A percentile compares a stretch with the other conserved stretches of the same genome.
Conservation (phyloP, 2,888 invertebrate genomes). For the Latrodectus elegans region DNA sequence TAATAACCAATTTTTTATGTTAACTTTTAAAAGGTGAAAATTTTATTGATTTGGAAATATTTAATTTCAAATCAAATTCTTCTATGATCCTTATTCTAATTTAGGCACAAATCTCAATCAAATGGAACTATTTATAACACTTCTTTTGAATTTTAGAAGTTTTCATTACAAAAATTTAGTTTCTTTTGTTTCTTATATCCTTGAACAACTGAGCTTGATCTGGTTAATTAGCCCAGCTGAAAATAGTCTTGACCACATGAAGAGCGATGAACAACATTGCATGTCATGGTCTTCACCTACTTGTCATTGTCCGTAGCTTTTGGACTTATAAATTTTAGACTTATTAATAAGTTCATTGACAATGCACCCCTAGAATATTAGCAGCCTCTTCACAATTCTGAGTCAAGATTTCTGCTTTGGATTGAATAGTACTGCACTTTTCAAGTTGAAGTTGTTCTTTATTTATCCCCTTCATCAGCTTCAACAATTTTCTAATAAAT, state of each 20-base stretch:
- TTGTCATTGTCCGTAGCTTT: not conserved
- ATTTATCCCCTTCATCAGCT: not conserved
- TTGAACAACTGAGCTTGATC: too few species aligned
- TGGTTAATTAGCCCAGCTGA: not conserved
- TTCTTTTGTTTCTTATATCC: too few species aligned
- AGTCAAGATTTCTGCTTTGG: not conserved
- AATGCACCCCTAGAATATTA: constrained; percentile 4
- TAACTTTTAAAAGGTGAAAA: too few species aligned
- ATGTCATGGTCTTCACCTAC: not conserved
- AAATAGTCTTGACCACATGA: constrained; percentile 14
- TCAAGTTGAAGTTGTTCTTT: constrained; percentile 6
- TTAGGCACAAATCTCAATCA: too few species aligned
- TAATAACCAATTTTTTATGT: too few species aligned
- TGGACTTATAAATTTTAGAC: not conserved
- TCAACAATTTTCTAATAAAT: not conserved
- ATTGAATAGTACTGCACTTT: constrained; percentile 20
- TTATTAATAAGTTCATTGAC: not conserved
- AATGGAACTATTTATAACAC: too few species aligned
- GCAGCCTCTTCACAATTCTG: constrained; percentile 4
- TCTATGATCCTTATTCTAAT: too few species aligned
- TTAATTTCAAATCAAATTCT: too few species aligned
- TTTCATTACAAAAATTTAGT: too few species aligned
- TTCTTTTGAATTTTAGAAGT: too few species aligned
- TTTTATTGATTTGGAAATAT: too few species aligned
- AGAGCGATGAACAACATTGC: constrained; percentile 4